These are phyloP conservation scores for Sebastes kiyomatsui DNA, from an alignment of 2,797 vertebrate species.

Conservation along the genomic window DNA sequence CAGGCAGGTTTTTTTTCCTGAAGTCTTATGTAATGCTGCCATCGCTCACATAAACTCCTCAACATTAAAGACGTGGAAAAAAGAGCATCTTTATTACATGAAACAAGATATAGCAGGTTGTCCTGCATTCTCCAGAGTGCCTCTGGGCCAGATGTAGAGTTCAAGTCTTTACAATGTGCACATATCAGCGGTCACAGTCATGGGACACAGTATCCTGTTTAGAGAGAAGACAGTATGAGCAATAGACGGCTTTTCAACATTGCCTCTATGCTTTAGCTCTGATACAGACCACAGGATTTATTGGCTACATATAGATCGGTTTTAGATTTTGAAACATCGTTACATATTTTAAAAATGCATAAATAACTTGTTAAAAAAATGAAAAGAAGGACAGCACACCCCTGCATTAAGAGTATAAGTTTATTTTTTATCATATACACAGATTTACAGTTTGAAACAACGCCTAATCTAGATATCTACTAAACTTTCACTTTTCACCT, in stretches of 20 bases:
- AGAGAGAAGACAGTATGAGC: not conserved
- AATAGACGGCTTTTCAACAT: too few relatives aligned
- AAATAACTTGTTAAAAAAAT: too few relatives aligned
- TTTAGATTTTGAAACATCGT: not conserved
- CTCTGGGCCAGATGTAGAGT: constrained; percentile 2
- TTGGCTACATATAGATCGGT: rapidly evolving
- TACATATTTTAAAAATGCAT: too few relatives aligned
- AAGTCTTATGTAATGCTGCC: not conserved
- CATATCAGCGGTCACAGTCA: not conserved
- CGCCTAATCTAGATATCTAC: too few relatives aligned
- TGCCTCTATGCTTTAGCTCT: not conserved
- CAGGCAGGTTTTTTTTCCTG: not conserved
- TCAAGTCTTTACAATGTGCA: not conserved
- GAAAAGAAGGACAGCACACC: too few relatives aligned
- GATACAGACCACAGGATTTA: not conserved
- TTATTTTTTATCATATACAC: too few relatives aligned
- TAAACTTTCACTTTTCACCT: too few relatives aligned
- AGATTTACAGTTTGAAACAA: too few relatives aligned
- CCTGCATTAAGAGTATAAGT: too few relatives aligned
- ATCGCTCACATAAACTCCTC: not conserved
- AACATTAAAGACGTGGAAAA: not conserved
- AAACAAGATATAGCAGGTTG: not conserved
- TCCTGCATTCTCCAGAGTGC: not conserved
- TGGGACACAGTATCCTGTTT: not conserved
- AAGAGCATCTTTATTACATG: not conserved